A percentile compares a stretch with the other conserved stretches of the same genome.
Conservation (phyloP, 2,888 invertebrate species). For the Tholera decimalis region DNA sequence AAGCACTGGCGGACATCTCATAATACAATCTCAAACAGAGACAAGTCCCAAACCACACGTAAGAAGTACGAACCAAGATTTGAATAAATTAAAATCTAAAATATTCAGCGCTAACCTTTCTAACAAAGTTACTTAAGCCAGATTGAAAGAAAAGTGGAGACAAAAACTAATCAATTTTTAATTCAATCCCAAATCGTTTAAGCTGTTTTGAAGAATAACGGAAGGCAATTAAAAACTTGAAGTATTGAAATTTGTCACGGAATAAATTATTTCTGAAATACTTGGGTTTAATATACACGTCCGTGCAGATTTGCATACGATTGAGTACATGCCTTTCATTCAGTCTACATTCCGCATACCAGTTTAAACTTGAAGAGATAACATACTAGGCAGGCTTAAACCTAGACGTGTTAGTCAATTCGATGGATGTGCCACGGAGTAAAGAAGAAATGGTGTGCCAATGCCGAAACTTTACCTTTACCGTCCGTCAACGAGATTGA, state of each 20-base stretch:
- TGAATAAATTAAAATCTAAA: slow-evolving; percentile 46
- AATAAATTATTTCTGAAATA: slow-evolving; percentile 32
- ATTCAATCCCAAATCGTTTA: neutral
- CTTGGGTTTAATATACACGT: slow-evolving; percentile 41
- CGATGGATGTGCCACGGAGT: slow-evolving; percentile 4
- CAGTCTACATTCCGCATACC: slow-evolving; percentile 46
- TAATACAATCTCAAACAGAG: slow-evolving; percentile 28
- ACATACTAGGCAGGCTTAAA: slow-evolving; percentile 38
- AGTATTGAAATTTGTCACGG: neutral
- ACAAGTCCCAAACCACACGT: slow-evolving; percentile 23
- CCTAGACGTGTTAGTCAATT: slow-evolving; percentile 41
- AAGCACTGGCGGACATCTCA: slow-evolving; percentile 3
- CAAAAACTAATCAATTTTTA: neutral
- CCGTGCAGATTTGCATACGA: slow-evolving; percentile 48
- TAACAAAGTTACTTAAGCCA: slow-evolving; percentile 23
- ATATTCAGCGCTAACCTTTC: slow-evolving; percentile 30
- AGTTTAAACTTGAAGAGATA: slow-evolving; percentile 33
- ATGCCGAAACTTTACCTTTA: neutral
- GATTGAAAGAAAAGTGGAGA: slow-evolving; percentile 32
- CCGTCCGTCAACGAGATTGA: neutral
- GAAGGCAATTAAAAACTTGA: neutral
- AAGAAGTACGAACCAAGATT: slow-evolving; percentile 11
- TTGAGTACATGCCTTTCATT: slow-evolving; percentile 43
- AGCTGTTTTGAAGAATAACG: neutral
- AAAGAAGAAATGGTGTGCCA: slow-evolving; percentile 1